Evolutionary conservation across 2,113 vertebrate species (phyloP), one percentile per base, ranked within the genome.

Genomic region (Leucoraja erinaceus): DNA sequence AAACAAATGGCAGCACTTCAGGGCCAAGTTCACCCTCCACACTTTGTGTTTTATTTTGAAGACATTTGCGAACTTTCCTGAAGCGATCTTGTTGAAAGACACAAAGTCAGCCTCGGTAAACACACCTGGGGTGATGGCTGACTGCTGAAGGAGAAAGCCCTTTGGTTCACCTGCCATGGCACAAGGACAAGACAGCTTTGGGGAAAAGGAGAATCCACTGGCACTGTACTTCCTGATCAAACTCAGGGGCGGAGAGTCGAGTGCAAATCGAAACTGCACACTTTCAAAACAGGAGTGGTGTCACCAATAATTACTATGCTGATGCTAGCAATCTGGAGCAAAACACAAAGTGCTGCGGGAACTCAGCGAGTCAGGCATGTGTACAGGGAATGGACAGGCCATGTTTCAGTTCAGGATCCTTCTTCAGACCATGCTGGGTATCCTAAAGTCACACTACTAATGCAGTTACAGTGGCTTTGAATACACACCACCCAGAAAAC

Each of bases 101-200:
- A 98, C 97, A 56, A 98, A 98, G 90, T 98, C 97, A 0, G 96
- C 96, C 90, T 93, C 96, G 63, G 75, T 95, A 93, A 98, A 98
- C 93, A 96, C 74, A 5, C 93, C 93, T 3, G 95, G 93, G 93
- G 93, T 94, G 93, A 94, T 93, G 91, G 94, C 93, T 0, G 0
- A 75, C 81, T 11, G 81, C 81, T 12, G 81, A 25, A 6, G 81
- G 20, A 59, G 28, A n/a, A 54, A 4, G 3, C 25, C 25, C 47
- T 5, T 56, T 8, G 3, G 54, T 25, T 84, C 81, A n/a, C 25
- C 54, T 61, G 81, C 54, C 81, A 84, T 84, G 56, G 54, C 4
- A 25, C 12, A 54, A 59, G 81, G 81, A 61, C 22, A 61, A 59
- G 59, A 0, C 22, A 59, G 54, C 81, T 59, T 59, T 4, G 63